Evolutionary conservation across 2,888 invertebrate genomes (phyloP), one percentile per base, ranked within the genome.

Genomic region (Acanthosepion lycidas): DNA sequence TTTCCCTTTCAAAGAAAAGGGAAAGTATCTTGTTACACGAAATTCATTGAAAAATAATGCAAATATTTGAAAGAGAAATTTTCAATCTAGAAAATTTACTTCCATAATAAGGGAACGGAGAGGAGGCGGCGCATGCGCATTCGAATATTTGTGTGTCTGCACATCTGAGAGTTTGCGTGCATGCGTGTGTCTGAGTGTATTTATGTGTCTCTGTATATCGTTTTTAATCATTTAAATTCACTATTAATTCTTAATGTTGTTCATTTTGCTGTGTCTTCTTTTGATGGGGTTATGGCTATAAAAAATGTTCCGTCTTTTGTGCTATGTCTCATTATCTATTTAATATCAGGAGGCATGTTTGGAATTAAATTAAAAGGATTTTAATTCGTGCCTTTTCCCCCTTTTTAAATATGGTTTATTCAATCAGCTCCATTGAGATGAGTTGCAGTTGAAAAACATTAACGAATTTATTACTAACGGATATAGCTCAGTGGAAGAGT

Each of bases 391-490:
- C 12, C 78, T 78, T 78, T 78, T 33, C 78, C 78, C 26, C 78
- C n/a, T 78, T 78, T 78, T 78, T 78, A n/a, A 78, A 78, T 78
- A 78, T 78, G 78, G 78, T 78, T 78, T 78, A 78, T 78, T 78
- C 78, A 78, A 78, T 78, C 78, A 78, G 78, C n/a, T 33, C 78
- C 12, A 78, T 78, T 78, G 78, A 78, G n/a, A 78, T 78, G 78
- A 78, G 78, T n/a, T 78, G 78, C 78, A 78, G 78, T 78, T 78
- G n/a, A n/a, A 78, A 78, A 78, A n/a, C 78, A 78, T 78, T n/a
- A 78, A 78, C 78, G 78, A 78, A 78, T 78, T 78, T 78, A 78
- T 78, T 78, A 78, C 78, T 78, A 78, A 78, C 78, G 78, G 78
- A 78, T 78, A n/a, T n/a, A 5, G 33, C n/a, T 78, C 78, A n/a